Conservation (phyloP, 2,888 invertebrate genomes). For the Atrina japonica region DNA sequence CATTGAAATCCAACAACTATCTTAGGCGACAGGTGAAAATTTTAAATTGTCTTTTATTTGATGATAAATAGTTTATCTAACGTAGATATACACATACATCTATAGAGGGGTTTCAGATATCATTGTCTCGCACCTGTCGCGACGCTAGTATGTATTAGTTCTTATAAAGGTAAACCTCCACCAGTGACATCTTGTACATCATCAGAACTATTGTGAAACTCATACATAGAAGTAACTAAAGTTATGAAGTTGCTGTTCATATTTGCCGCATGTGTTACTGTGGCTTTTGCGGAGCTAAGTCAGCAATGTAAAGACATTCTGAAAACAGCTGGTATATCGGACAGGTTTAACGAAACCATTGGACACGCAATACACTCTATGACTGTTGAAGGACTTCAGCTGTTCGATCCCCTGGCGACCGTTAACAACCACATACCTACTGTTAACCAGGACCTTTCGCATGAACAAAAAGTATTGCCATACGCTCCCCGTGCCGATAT, state of each 20-base stretch:
- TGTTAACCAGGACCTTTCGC: slow-evolving; percentile 64
- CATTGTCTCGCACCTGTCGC: too few species aligned
- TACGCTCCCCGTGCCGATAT: slow-evolving; percentile 58
- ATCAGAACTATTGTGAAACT: too few species aligned
- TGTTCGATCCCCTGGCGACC: slow-evolving; percentile 61
- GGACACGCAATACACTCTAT: slow-evolving; percentile 72
- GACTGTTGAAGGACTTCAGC: slow-evolving; percentile 63
- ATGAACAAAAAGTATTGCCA: slow-evolving; percentile 52
- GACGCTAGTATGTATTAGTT: too few species aligned
- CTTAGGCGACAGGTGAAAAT: too few species aligned
- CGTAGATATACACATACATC: too few species aligned
- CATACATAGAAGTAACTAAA: too few species aligned
- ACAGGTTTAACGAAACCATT: slow-evolving; percentile 66
- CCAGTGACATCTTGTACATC: too few species aligned
- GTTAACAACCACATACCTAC: slow-evolving; percentile 65
- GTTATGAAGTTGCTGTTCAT: slow-evolving; percentile 7
- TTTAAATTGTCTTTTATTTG: too few species aligned
- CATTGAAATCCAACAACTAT: too few species aligned
- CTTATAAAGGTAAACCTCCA: too few species aligned
- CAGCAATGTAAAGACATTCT: slow-evolving; percentile 32
- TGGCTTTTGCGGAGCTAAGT: slow-evolving; percentile 16
- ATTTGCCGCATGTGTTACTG: not conserved
- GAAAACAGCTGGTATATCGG: slow-evolving; percentile 44
- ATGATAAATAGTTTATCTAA: too few species aligned
- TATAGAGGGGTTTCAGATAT: too few species aligned